phyloP scores from a whole-genome alignment of 64 coral and sea anemone genomes.

The Hydrozoanthus tunicans region DNA sequence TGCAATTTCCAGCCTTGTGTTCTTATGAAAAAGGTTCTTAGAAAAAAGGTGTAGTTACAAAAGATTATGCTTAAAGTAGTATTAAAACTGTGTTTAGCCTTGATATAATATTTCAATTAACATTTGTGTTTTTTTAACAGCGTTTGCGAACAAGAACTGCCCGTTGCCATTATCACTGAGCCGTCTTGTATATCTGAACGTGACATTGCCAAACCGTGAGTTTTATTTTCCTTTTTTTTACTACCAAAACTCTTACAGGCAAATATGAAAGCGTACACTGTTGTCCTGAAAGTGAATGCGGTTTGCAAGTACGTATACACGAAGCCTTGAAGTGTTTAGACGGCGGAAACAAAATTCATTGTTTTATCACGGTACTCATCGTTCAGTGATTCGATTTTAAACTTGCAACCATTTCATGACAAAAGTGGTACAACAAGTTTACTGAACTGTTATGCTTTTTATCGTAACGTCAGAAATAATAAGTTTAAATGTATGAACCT shows the following conservation, averaged over 20 bases:
- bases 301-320: not conserved
- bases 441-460: not conserved
- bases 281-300: not conserved
- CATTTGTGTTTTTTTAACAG: no score
- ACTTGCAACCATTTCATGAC: not conserved
- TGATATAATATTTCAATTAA: no score
- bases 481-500: not conserved
- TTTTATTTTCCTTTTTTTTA: no score
- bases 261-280: not conserved
- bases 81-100: no score
- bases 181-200: no score
- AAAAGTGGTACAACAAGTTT: not conserved
- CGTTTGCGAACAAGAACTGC: no score
- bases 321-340: not conserved
- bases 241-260: not conserved
- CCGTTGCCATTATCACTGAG: no score
- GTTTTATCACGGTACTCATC: not conserved
- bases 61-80: no score
- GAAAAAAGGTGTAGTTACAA: no score
- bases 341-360: not conserved
- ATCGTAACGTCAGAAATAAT: not conserved
- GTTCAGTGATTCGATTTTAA: not conserved
- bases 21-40: no score
- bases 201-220: no score
- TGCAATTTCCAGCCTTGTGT: no score